Evolutionary conservation across 2,888 invertebrate species (phyloP).

Genomic region (Neoascia interrupta): DNA sequence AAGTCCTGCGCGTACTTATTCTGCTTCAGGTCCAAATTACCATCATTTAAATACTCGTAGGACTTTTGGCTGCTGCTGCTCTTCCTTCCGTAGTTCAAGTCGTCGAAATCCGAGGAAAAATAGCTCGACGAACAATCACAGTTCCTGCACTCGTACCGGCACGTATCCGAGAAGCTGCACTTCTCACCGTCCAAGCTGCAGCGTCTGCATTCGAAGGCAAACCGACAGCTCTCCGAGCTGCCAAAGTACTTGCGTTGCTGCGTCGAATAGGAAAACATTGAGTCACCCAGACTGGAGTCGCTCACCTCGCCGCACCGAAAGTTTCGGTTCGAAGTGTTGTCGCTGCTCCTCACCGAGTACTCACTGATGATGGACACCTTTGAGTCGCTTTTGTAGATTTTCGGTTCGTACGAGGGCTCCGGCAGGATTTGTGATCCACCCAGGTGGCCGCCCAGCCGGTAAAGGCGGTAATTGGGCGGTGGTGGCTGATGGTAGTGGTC

Average conservation of each 20-base stretch:
- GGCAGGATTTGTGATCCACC: slow-evolving; percentile 77
- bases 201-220: slow-evolving; percentile 78
- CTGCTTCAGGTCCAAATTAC: slow-evolving; percentile 76
- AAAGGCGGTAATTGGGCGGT: slow-evolving; percentile 72
- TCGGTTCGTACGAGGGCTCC: slow-evolving; percentile 75
- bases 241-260: slow-evolving; percentile 78
- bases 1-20: slow-evolving; percentile 80
- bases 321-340: slow-evolving; percentile 74
- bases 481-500: slow-evolving; percentile 70
- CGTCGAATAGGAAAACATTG: slow-evolving; percentile 75
- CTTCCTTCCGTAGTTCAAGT: slow-evolving; percentile 74
- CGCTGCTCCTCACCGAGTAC: slow-evolving; percentile 78
- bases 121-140: slow-evolving; percentile 80
- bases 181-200: slow-evolving; percentile 79
- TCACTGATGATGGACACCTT: slow-evolving; percentile 79
- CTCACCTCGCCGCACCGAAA: slow-evolving; percentile 75
- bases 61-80: slow-evolving; percentile 71
- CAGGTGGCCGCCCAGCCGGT: slow-evolving; percentile 76
- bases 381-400: slow-evolving; percentile 79
- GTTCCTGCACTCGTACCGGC: slow-evolving; percentile 78
- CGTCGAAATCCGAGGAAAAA: slow-evolving; percentile 79
- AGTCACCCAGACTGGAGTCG: slow-evolving; percentile 76
- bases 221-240: slow-evolving; percentile 79
- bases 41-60: slow-evolving; percentile 71
- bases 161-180: slow-evolving; percentile 79